Percentiles rank a stretch among this genome's conserved stretches.
These are phyloP conservation scores for Nesoenas mayeri DNA, from an alignment of 2,113 vertebrate genomes.

Conservation along the genomic window DNA sequence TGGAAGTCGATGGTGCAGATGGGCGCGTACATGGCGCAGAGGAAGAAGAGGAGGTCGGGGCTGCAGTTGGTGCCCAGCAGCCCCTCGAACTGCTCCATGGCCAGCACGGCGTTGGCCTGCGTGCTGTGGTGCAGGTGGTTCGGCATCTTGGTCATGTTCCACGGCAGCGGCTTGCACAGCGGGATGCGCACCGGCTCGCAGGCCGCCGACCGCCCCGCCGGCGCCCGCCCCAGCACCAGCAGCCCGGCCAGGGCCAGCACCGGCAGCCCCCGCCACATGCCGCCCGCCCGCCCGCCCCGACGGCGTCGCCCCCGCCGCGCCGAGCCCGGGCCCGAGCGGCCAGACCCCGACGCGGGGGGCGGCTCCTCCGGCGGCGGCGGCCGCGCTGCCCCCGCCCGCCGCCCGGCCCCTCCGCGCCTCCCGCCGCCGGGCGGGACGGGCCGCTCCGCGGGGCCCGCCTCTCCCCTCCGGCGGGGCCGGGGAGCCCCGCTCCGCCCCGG, in stretches of 20 bases:
- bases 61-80: constrained; percentile 92
- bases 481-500: too few relatives aligned
- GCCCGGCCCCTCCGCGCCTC: too few relatives aligned
- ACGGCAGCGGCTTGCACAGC: constrained; percentile 91
- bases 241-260: constrained; percentile 25
- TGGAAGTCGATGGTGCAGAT: constrained; percentile 99
- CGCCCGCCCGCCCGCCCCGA: background rate
- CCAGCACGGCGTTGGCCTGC: constrained; percentile 96
- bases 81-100: constrained; percentile 97
- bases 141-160: constrained; percentile 99
- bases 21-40: constrained; percentile 98
- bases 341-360: too few relatives aligned
- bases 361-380: too few relatives aligned
- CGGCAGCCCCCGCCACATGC: background rate
- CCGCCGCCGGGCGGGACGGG: too few relatives aligned
- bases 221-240: constrained; percentile 70
- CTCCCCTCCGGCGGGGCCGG: too few relatives aligned
- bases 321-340: too few relatives aligned
- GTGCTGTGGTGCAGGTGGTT: constrained; percentile 99
- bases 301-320: too few relatives aligned
- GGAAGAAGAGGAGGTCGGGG: constrained; percentile 92
- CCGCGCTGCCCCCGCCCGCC: too few relatives aligned
- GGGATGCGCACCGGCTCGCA: constrained; percentile 95
- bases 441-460: too few relatives aligned
- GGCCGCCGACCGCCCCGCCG: constrained; percentile 74